A percentile compares a stretch with the other conserved stretches of the same genome.
Conservation (phyloP, 2,888 invertebrate genomes). For the Rhingia campestris region DNA sequence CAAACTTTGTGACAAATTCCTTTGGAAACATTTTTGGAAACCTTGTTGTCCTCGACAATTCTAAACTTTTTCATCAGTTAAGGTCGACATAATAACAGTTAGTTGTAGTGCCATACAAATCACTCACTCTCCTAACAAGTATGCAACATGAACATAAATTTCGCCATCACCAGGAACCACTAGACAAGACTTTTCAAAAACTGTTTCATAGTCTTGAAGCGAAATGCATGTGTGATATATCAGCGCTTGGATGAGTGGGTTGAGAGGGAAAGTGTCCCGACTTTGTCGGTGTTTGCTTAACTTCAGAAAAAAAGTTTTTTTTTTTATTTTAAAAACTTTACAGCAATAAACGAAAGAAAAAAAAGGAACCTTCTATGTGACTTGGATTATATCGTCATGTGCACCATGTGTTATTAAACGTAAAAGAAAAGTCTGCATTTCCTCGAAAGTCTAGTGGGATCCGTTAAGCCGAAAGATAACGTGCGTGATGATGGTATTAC, state of each 20-base stretch:
- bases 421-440: background rate
- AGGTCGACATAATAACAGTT: conserved; percentile 7
- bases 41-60: too few species aligned
- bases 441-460: background rate
- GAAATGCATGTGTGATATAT: conserved; percentile 7
- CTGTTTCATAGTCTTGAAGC: conserved; percentile 26
- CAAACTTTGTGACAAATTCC: too few species aligned
- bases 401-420: background rate
- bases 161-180: conserved; percentile 8
- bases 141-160: conserved; percentile 15
- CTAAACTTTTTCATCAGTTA: conserved; percentile 13
- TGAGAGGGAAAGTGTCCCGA: background rate
- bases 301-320: background rate
- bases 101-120: conserved; percentile 15
- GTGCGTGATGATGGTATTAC: conserved; percentile 24
- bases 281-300: conserved; percentile 28
- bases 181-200: conserved; percentile 19
- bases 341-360: conserved; percentile 13
- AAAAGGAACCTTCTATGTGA: background rate
- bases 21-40: too few species aligned
- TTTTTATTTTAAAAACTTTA: background rate
- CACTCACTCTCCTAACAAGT: conserved; percentile 22
- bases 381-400: conserved; percentile 2
- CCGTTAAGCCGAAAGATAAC: conserved; percentile 2
- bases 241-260: background rate